Percentiles rank a stretch among this genome's conserved stretches.
phyloP scores from a whole-genome alignment of 2,888 invertebrate genomes.

The Drosophila birchii region DNA sequence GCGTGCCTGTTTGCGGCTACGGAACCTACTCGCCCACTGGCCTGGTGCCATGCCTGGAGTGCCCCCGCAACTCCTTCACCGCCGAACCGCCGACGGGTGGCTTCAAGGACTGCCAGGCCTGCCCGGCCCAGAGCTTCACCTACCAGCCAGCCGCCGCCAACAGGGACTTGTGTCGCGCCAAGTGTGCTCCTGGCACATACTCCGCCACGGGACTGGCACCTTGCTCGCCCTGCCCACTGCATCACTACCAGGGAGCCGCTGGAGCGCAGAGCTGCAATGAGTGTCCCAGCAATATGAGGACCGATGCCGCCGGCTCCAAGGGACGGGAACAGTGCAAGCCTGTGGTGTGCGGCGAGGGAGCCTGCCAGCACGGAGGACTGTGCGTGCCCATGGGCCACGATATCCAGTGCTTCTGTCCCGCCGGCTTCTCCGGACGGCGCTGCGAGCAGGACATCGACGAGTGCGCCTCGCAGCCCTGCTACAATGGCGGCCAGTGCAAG shows the following conservation, averaged over 20 bases:
- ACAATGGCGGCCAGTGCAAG: slow-evolving; percentile 95
- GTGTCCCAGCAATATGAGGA: slow-evolving; percentile 96
- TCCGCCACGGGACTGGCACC: slow-evolving; percentile 97
- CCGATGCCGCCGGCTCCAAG: slow-evolving; percentile 91
- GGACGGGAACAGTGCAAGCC: slow-evolving; percentile 94
- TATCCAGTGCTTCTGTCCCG: slow-evolving; percentile 96
- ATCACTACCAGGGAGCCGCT: slow-evolving; percentile 94
- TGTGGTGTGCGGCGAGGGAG: slow-evolving; percentile 93
- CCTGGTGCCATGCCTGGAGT: slow-evolving; percentile 96
- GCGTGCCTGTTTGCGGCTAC: slow-evolving; percentile 97
- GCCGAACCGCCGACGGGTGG: slow-evolving; percentile 95
- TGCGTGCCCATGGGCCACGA: slow-evolving; percentile 95
- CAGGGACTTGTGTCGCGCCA: slow-evolving; percentile 92
- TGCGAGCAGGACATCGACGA: slow-evolving; percentile 98
- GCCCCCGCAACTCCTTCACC: slow-evolving; percentile 96
- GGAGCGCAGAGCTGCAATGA: slow-evolving; percentile 95
- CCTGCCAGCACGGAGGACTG: slow-evolving; percentile 95
- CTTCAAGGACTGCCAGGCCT: slow-evolving; percentile 96
- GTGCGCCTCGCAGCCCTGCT: slow-evolving; percentile 96
- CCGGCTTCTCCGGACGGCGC: slow-evolving; percentile 95
- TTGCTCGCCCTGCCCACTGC: slow-evolving; percentile 95
- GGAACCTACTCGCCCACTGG: slow-evolving; percentile 98
- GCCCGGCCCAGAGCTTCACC: slow-evolving; percentile 94
- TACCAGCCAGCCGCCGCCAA: slow-evolving; percentile 96
- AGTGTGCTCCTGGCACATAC: slow-evolving; percentile 95